Percentiles rank a stretch among this genome's conserved stretches.
phyloP scores from a whole-genome alignment of 2,888 invertebrate genomes.

The Meandrusa payeni region DNA sequence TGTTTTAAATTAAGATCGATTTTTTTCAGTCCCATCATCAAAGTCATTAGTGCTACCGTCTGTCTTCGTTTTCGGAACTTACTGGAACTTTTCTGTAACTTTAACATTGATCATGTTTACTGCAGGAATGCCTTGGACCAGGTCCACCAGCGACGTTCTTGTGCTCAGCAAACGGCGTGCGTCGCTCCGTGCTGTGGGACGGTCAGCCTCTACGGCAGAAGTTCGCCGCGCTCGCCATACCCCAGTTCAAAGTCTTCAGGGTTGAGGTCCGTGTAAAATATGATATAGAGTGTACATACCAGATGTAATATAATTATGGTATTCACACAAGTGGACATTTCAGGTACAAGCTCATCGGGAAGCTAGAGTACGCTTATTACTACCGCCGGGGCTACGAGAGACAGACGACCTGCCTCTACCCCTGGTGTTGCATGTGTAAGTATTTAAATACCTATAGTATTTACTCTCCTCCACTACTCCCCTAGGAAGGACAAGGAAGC shows the following conservation, averaged over 20 bases:
- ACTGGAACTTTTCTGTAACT: too few species aligned
- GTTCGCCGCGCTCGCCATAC: slow-evolving; percentile 85
- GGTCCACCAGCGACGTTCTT: slow-evolving; percentile 85
- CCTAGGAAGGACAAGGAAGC: too few species aligned
- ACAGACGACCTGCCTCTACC: slow-evolving; percentile 91
- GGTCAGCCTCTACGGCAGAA: slow-evolving; percentile 83
- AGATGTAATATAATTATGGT: too few species aligned
- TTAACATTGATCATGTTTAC: not conserved
- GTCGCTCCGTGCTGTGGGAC: slow-evolving; percentile 84
- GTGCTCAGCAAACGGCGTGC: slow-evolving; percentile 81
- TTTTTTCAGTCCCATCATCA: too few species aligned
- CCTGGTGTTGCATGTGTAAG: slow-evolving; percentile 88
- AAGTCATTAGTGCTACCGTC: too few species aligned
- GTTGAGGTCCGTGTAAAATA: slow-evolving; percentile 67
- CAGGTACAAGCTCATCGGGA: slow-evolving; percentile 77
- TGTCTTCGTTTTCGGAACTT: too few species aligned
- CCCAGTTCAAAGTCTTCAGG: slow-evolving; percentile 86
- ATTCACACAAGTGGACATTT: too few species aligned
- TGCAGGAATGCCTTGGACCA: slow-evolving; percentile 91
- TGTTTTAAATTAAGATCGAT: too few species aligned
- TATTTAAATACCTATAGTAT: too few species aligned
- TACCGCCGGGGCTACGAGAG: slow-evolving; percentile 92
- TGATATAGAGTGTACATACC: too few species aligned
- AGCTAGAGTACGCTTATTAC: slow-evolving; percentile 84
- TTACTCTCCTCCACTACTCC: too few species aligned